Conservation (phyloP, 2,113 vertebrate species). For the Puffinus mauretanicus region DNA sequence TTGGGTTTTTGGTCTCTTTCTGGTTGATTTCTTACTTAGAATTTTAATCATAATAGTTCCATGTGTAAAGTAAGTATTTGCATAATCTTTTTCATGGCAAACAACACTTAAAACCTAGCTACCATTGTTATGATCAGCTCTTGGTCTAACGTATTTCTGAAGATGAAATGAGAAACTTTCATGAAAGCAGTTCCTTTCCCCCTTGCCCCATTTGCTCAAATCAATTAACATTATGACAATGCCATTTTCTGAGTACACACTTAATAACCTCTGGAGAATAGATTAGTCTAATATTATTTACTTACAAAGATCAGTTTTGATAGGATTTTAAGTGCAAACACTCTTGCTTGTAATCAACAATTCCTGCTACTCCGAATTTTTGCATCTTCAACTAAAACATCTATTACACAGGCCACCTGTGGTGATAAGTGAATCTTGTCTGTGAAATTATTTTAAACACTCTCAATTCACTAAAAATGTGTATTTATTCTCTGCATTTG, state of each 20-base stretch:
- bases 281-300: slow-evolving; percentile 64
- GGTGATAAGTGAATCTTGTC: slow-evolving; percentile 69
- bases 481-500: slow-evolving; percentile 56
- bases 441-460: slow-evolving; percentile 69
- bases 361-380: slow-evolving; percentile 60
- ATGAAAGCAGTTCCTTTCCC: background rate
- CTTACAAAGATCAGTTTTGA: slow-evolving; percentile 56
- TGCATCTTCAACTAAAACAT: slow-evolving; percentile 63
- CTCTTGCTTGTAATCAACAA: slow-evolving; percentile 66
- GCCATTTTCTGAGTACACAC: slow-evolving; percentile 16
- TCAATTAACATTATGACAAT: slow-evolving; percentile 61
- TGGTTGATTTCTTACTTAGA: background rate
- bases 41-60: background rate
- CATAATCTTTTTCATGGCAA: background rate
- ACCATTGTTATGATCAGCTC: slow-evolving; percentile 17
- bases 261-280: slow-evolving; percentile 47
- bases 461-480: slow-evolving; percentile 61
- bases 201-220: slow-evolving; percentile 33
- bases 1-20: background rate
- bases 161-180: slow-evolving; percentile 8
- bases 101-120: background rate
- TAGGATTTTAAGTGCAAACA: slow-evolving; percentile 56
- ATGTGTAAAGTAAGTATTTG: background rate
- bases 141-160: slow-evolving; percentile 13
- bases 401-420: slow-evolving; percentile 63